Conservation (phyloP, 2,797 vertebrate genomes). For the Coccyzus lansbergi region DNA sequence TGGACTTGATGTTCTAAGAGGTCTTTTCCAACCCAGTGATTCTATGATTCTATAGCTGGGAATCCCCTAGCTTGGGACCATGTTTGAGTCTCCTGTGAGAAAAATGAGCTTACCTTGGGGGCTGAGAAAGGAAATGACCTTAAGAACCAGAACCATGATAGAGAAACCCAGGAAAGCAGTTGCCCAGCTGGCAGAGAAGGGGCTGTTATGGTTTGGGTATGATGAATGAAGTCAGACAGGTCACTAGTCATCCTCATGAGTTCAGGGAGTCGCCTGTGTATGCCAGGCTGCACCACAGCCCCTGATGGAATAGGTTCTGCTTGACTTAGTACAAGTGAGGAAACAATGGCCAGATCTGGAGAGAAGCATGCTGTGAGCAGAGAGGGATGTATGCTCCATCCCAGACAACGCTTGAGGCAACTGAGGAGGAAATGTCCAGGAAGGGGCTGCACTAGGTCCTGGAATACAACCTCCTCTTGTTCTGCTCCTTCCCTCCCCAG, state of each 20-base stretch:
- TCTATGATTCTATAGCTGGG: neutral
- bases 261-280: neutral
- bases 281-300: neutral
- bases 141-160: neutral
- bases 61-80: neutral
- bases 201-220: neutral
- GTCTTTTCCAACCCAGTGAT: too few relatives aligned
- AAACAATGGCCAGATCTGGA: neutral
- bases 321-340: rapidly evolving
- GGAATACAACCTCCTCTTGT: neutral
- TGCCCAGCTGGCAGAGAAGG: neutral
- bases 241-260: neutral
- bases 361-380: neutral
- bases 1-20: too few relatives aligned
- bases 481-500: neutral
- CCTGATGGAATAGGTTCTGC: neutral
- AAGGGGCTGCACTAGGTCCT: neutral
- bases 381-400: neutral
- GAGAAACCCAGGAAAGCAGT: neutral
- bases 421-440: neutral
- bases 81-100: neutral
- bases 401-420: neutral
- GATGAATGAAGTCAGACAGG: neutral
- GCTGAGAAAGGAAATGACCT: neutral
- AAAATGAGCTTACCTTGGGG: neutral